Conservation (phyloP, 1,140 invertebrate species). For the Samia ricini region DNA sequence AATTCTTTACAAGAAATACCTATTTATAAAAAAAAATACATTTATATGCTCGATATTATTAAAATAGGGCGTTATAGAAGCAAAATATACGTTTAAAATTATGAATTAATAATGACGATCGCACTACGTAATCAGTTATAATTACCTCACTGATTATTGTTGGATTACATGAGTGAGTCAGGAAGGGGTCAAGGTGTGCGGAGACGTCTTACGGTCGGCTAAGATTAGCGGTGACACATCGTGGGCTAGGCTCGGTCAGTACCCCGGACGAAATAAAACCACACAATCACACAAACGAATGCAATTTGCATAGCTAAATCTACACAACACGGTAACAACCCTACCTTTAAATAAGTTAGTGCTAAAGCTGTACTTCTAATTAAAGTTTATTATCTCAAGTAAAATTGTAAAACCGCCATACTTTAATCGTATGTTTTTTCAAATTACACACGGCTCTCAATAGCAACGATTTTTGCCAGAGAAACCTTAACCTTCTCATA, state of each 20-base stretch:
- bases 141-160: slow-evolving; percentile 17
- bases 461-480: neutral
- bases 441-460: neutral
- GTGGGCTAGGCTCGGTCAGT: slow-evolving; percentile 24
- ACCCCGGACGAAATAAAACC: slow-evolving; percentile 13
- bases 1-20: no score
- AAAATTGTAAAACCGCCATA: neutral
- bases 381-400: neutral
- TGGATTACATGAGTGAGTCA: slow-evolving; percentile 36
- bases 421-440: neutral
- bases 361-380: neutral
- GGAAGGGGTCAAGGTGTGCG: slow-evolving; percentile 40
- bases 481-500: slow-evolving; percentile 7
- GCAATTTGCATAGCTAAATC: neutral
- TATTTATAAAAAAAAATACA: no score
- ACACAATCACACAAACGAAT: slow-evolving; percentile 1
- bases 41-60: no score
- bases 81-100: neutral
- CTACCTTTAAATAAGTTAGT: neutral
- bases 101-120: neutral
- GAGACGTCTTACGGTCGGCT: slow-evolving; percentile 31
- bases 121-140: slow-evolving; percentile 14
- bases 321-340: neutral
- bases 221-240: slow-evolving; percentile 57
- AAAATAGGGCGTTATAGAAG: no score